Conservation (phyloP, 2,113 vertebrate genomes). For the Sciurus niger region DNA sequence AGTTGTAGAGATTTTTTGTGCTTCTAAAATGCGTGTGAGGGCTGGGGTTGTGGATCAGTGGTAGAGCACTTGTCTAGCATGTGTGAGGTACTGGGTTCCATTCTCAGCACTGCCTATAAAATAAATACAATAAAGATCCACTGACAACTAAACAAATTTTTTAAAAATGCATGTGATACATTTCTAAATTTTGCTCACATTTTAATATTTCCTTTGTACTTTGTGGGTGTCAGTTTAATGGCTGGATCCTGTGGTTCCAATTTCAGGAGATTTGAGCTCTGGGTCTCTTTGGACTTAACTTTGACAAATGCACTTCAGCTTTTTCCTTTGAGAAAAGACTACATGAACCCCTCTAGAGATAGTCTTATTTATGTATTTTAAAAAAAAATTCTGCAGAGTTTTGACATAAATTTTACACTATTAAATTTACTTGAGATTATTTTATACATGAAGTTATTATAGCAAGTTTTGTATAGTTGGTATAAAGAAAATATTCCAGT, state of each 20-base stretch:
- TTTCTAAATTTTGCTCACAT: background rate
- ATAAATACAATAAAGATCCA: no score
- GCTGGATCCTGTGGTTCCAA: background rate
- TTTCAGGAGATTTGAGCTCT: constrained; percentile 30
- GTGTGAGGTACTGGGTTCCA: no score
- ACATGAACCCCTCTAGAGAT: background rate
- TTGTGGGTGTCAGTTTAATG: background rate
- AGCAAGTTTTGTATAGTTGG: constrained; percentile 28
- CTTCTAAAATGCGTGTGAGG: background rate
- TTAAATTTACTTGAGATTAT: constrained; percentile 28
- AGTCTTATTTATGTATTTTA: constrained; percentile 3
- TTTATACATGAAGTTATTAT: constrained; percentile 32
- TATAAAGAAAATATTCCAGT: background rate
- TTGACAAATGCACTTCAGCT: background rate
- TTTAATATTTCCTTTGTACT: background rate
- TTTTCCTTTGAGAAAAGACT: constrained; percentile 45
- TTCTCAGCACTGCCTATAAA: no score
- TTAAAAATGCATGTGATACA: background rate
- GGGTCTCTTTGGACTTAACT: background rate
- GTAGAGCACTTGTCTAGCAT: no score
- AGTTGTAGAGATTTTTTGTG: background rate
- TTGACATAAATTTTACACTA: background rate
- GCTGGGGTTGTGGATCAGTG: no score
- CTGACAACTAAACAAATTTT: no score
- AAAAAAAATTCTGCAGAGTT: constrained; percentile 16